Base-by-base conservation (phyloP, 2,888 invertebrate species). In the Caenorhabditis panamensis region DNA sequence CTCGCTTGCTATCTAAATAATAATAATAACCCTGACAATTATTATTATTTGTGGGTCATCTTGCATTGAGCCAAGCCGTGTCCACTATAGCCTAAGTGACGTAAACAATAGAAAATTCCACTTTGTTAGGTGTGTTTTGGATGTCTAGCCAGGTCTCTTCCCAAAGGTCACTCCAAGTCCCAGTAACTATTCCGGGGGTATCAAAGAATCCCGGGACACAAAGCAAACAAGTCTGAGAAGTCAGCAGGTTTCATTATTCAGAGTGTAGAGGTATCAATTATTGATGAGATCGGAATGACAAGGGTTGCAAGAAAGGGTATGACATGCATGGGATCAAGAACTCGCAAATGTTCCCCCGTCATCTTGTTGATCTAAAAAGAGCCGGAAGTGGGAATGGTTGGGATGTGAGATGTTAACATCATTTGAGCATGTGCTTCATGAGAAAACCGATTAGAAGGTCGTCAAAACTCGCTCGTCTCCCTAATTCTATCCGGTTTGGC, bases 181-280 rank as follows among this genome's bases (percentile, higher is more conserved):
- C 31, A 31, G 9, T 31, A 9, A 9, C n/a, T n/a, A n/a, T n/a
- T n/a, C n/a, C 36, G 36, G 36, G 36, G 5, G 36, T 11, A 36
- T 20, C 63, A 26, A 41, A 6, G 31, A 31, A 31, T 31, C 59
- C 41, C 18, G 5, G n/a, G 9, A 36, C 22, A 36, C n/a, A n/a
- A 69, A 54, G 16, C 24, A 54, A 51, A 51, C 24, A 6, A 4
- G 51, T 69, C 49, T 26, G 51, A 49, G 51, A 69, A 51, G 59
- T 61, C 51, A 69, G 59, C 26, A 53, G 69, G 54, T 72, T 72
- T 72, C 71, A 63, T 72, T 72, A 56, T 11, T n/a, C 28, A 20
- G 63, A 72, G 71, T 72, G 71, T 44, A 24, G 62, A 44, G 41
- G 62, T 44, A 51, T 66, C 9, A 36, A 58, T 68, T 53, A 68